Conservation (phyloP, 2,797 vertebrate species). For the Cirrhinus mrigala region DNA sequence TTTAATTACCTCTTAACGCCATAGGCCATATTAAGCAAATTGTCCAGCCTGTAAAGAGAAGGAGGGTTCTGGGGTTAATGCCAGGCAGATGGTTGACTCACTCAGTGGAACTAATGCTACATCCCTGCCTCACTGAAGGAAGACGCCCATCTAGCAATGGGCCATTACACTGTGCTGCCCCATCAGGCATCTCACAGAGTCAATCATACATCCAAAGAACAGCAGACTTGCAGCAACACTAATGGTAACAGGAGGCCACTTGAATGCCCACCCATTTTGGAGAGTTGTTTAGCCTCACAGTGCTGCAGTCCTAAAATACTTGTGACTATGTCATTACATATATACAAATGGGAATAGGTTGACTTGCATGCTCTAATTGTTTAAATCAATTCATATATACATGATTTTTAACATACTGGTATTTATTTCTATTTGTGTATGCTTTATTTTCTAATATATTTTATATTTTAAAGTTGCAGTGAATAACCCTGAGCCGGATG, state of each 20-base stretch:
- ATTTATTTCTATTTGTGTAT: not conserved
- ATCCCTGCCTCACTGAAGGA: conserved; percentile 82
- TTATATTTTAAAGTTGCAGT: not conserved
- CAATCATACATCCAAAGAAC: conserved; percentile 71
- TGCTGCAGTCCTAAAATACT: conserved; percentile 18
- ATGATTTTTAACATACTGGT: not conserved
- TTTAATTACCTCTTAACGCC: conserved; percentile 99
- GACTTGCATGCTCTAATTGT: not conserved
- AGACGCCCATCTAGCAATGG: conserved; percentile 80
- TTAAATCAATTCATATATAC: not conserved
- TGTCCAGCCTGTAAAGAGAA: conserved; percentile 99
- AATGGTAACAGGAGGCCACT: conserved; percentile 49
- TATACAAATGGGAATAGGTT: not conserved
- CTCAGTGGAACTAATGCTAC: conserved; percentile 99
- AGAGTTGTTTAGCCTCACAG: conserved; percentile 21
- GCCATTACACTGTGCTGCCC: conserved; percentile 83
- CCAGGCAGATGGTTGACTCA: conserved; percentile 99
- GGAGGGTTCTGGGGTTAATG: conserved; percentile 99
- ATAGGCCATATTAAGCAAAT: conserved; percentile 99
- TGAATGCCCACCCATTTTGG: conserved; percentile 35
- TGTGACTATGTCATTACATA: not conserved
- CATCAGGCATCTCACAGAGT: conserved; percentile 71
- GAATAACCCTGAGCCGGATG: conserved; percentile 48
- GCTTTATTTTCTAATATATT: not conserved
- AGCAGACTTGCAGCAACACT: conserved; percentile 58